A percentile compares a stretch with the other conserved stretches of the same genome.
phyloP scores from a whole-genome alignment of 2,113 vertebrate genomes.

The Columba livia region DNA sequence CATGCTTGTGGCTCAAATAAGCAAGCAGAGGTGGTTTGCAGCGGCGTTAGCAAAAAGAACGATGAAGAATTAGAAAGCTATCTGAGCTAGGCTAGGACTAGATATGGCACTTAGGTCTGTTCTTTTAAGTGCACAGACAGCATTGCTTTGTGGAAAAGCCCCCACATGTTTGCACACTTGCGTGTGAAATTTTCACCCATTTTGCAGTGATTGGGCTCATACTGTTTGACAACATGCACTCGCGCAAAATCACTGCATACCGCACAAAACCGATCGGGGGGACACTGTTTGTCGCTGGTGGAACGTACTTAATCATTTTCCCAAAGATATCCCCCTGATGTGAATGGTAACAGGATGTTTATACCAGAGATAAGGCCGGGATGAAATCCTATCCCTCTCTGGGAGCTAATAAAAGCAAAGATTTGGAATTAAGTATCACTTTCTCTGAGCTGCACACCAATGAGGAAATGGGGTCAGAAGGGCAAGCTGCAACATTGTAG shows the following conservation, averaged over 20 bases:
- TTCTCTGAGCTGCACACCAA: constrained; percentile 80
- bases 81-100: background rate
- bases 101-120: no score
- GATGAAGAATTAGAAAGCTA: background rate
- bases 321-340: constrained; percentile 71
- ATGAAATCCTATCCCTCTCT: constrained; percentile 76
- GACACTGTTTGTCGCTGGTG: constrained; percentile 41
- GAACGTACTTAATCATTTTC: constrained; percentile 74
- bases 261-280: background rate
- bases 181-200: background rate
- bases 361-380: constrained; percentile 76
- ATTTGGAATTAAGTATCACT: constrained; percentile 82
- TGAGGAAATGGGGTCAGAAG: constrained; percentile 83
- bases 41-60: background rate
- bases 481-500: constrained; percentile 81
- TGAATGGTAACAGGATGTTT: constrained; percentile 84
- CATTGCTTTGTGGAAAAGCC: fast-evolving
- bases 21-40: background rate
- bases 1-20: background rate
- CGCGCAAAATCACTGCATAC: background rate
- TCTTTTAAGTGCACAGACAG: background rate
- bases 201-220: background rate
- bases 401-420: constrained; percentile 81
- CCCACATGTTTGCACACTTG: background rate
- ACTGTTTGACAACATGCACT: background rate